A percentile compares a stretch with the other conserved stretches of the same genome.
phyloP scores from a whole-genome alignment of 1,140 invertebrate genomes.

The Lucilia sericata region DNA sequence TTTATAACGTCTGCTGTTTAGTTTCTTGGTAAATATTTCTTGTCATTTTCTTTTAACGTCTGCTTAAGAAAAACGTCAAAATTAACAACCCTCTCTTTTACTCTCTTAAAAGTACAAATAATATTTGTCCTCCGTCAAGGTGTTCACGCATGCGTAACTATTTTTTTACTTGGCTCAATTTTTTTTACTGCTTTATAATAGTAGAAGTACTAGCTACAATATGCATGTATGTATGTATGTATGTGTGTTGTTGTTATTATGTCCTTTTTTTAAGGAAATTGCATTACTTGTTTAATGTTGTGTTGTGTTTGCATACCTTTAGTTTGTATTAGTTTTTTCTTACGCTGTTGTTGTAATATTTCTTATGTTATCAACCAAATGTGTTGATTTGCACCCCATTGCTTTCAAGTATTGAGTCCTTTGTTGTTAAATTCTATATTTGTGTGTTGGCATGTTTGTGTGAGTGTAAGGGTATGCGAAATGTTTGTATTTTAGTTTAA shows the following conservation, averaged over 20 bases:
- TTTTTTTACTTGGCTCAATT: conserved; percentile 20
- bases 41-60: conserved; percentile 1
- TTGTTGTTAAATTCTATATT: not conserved
- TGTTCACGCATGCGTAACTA: conserved; percentile 50
- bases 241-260: not conserved
- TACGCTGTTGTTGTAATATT: not conserved
- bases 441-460: not conserved
- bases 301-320: conserved; percentile 7
- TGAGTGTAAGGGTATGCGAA: not conserved
- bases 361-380: conserved; percentile 4
- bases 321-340: not conserved
- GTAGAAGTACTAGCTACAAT: not conserved
- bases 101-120: not conserved
- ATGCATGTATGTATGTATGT: too few species aligned
- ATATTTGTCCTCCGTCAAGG: conserved; percentile 42
- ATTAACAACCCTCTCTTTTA: conserved; percentile 31
- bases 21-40: not conserved
- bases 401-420: not conserved
- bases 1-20: conserved; percentile 22
- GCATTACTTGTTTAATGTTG: conserved; percentile 10
- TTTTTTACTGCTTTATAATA: conserved; percentile 7
- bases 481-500: not conserved
- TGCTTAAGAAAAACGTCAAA: conserved; percentile 37
- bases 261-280: conserved; percentile 31
- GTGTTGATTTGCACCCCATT: conserved; percentile 26